Evolutionary conservation across 2,797 vertebrate species (phyloP).

Genomic region (Aratinga solstitialis): DNA sequence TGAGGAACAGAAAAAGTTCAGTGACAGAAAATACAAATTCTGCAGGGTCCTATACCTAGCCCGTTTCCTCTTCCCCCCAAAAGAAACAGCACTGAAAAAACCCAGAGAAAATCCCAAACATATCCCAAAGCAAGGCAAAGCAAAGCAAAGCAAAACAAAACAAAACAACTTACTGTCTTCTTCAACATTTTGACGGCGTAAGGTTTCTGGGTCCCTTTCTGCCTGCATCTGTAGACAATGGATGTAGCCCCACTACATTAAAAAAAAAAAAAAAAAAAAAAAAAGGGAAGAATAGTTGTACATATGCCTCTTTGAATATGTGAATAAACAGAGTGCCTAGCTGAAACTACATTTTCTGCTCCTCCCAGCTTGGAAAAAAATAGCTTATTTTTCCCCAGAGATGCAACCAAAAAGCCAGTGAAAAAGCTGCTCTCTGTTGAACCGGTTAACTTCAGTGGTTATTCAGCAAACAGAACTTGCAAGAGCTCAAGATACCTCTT

Average conservation of each 20-base stretch:
- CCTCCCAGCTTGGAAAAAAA: background rate
- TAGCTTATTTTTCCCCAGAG: background rate
- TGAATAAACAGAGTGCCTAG: background rate
- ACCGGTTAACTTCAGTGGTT: background rate
- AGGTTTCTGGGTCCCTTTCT: slow-evolving; percentile 87
- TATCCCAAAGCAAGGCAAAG: background rate
- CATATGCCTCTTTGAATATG: background rate
- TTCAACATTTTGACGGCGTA: slow-evolving; percentile 89
- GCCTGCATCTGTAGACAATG: slow-evolving; percentile 87
- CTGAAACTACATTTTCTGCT: background rate
- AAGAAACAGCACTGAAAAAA: background rate
- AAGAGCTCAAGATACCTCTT: background rate
- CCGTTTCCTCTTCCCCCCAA: background rate
- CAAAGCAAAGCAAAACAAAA: background rate
- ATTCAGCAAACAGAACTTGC: background rate
- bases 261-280: background rate
- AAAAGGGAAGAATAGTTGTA: slow-evolving; percentile 22
- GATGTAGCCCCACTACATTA: slow-evolving; percentile 85
- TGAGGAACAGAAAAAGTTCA: background rate
- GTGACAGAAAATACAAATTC: background rate
- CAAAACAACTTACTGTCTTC: slow-evolving; percentile 85
- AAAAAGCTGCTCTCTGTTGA: background rate
- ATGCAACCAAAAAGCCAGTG: background rate
- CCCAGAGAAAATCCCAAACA: background rate
- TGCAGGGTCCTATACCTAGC: background rate